A percentile compares a stretch with the other conserved stretches of the same genome.
These are phyloP conservation scores for Oplegnathus fasciatus DNA, from an alignment of 2,113 vertebrate genomes.

Conservation along the genomic window DNA sequence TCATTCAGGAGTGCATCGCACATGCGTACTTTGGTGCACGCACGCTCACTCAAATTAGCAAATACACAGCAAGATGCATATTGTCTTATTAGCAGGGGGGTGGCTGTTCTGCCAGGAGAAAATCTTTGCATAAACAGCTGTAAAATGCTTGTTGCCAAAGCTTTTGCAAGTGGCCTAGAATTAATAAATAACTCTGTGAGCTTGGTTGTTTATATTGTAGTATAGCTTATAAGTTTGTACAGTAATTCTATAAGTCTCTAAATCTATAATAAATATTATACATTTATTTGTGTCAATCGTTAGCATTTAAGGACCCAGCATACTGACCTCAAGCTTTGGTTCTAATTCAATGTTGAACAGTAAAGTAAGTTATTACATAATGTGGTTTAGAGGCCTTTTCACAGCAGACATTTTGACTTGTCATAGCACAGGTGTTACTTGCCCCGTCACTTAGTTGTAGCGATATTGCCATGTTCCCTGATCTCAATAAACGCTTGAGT, in stretches of 20 bases:
- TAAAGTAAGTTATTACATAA: not conserved
- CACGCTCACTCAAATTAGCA: not conserved
- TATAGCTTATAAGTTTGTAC: not conserved
- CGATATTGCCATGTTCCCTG: no score
- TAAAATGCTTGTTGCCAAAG: not conserved
- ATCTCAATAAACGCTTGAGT: no score
- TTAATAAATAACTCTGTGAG: not conserved
- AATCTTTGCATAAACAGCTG: not conserved
- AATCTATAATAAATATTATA: not conserved
- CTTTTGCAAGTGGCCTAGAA: not conserved
- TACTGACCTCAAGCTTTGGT: not conserved
- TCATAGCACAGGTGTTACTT: not conserved
- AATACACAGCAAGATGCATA: slow-evolving; percentile 1
- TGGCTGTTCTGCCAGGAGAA: not conserved
- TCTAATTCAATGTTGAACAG: not conserved
- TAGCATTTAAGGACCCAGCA: not conserved
- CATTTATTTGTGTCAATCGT: not conserved
- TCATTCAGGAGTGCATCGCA: slow-evolving; percentile 21
- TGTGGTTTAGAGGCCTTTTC: not conserved
- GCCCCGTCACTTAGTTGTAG: no score
- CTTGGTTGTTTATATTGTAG: not conserved
- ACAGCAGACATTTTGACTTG: not conserved
- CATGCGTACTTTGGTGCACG: not conserved
- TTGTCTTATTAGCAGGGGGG: not conserved
- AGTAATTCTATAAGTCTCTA: not conserved